phyloP scores from a whole-genome alignment of 2,888 invertebrate genomes.

The Drosophila maculinotata region DNA sequence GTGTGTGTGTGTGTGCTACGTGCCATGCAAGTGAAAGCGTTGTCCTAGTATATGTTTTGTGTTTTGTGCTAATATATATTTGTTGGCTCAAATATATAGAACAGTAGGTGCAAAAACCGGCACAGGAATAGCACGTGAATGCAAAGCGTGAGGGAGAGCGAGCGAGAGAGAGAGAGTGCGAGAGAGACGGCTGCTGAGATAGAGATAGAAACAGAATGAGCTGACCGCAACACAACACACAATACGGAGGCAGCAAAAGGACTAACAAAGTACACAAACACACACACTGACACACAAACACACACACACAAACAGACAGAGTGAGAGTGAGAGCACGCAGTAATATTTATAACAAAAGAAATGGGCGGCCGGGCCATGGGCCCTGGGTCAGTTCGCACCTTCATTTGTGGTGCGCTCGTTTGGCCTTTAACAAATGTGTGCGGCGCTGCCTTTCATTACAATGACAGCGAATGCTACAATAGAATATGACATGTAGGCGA shows the following conservation, averaged over 20 bases:
- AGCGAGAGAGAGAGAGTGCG: background rate
- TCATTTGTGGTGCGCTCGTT: constrained; percentile 72
- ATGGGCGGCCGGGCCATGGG: constrained; percentile 27
- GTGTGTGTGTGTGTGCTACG: constrained; percentile 36
- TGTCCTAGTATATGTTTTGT: constrained; percentile 22
- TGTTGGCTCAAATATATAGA: constrained; percentile 53
- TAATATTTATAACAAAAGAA: constrained; percentile 62
- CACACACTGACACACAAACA: background rate
- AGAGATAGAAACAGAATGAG: constrained; percentile 44
- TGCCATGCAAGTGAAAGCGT: constrained; percentile 72
- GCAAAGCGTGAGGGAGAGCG: constrained; percentile 28
- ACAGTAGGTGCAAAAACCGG: constrained; percentile 74
- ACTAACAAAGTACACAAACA: constrained; percentile 39
- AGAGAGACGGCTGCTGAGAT: constrained; percentile 5
- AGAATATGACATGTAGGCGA: constrained; percentile 81
- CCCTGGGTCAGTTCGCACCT: constrained; percentile 77
- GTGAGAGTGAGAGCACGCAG: constrained; percentile 33
- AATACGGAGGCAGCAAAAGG: constrained; percentile 40
- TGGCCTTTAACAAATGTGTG: constrained; percentile 74
- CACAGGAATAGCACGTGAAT: constrained; percentile 70
- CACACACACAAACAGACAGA: constrained; percentile 3
- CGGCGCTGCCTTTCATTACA: constrained; percentile 68
- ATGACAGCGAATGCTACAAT: constrained; percentile 77
- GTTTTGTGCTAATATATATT: constrained; percentile 63
- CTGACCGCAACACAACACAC: constrained; percentile 65